Percentiles rank a stretch among this genome's conserved stretches.
Evolutionary conservation across 2,113 vertebrate genomes (phyloP).

Genomic region (Oryzias celebensis): DNA sequence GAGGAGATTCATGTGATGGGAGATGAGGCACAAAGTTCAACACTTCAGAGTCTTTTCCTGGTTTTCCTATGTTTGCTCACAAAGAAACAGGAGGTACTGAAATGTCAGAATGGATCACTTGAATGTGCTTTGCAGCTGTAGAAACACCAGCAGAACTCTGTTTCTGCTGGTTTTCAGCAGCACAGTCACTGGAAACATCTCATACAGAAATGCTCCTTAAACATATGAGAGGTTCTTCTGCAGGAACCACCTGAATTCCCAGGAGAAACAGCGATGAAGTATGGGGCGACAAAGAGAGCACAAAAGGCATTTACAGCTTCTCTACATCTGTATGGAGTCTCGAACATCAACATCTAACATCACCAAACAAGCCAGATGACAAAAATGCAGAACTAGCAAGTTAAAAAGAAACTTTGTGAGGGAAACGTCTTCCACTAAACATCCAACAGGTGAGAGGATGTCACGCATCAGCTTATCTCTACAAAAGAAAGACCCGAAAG

Average conservation of each 20-base stretch:
- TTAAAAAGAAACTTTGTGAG: background rate
- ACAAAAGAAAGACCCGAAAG: too few relatives aligned
- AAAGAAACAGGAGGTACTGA: constrained; percentile 68
- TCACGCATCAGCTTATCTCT: too few relatives aligned
- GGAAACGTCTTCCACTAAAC: background rate
- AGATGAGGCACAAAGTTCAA: constrained; percentile 78
- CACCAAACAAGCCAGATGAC: background rate
- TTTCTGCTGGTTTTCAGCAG: background rate
- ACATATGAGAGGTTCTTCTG: background rate
- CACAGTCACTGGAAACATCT: too few relatives aligned
- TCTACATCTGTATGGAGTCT: constrained; percentile 11
- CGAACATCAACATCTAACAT: constrained; percentile 10
- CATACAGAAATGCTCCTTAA: too few relatives aligned
- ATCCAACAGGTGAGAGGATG: too few relatives aligned
- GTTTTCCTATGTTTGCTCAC: constrained; percentile 64
- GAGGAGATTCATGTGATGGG: constrained; percentile 56
- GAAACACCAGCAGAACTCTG: background rate
- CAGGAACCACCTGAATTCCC: background rate
- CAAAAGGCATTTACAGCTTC: constrained; percentile 51
- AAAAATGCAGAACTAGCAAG: background rate
- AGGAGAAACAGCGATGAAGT: constrained; percentile 17
- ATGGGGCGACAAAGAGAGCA: constrained; percentile 26
- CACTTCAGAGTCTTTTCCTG: constrained; percentile 19
- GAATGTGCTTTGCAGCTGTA: constrained; percentile 33
- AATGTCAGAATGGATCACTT: constrained; percentile 30